Evolutionary conservation across 1,140 invertebrate genomes (phyloP).

Genomic region (Heliconius hewitsoni): DNA sequence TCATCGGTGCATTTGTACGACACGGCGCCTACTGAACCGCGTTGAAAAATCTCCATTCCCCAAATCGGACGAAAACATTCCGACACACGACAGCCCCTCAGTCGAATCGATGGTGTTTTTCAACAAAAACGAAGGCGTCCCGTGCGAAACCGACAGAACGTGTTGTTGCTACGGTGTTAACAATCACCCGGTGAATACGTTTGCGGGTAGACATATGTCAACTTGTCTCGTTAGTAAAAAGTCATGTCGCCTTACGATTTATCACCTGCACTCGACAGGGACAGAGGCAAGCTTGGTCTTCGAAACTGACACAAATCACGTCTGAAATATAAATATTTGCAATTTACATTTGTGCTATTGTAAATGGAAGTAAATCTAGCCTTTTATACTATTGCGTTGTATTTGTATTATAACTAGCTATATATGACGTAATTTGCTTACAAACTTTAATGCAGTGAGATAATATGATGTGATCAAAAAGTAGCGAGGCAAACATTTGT

Average conservation of each 20-base stretch:
- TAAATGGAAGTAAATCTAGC: background rate
- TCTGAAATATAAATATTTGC: conserved; percentile 40
- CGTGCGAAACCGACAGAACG: conserved; percentile 29
- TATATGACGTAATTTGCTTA: too few species aligned
- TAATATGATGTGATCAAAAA: too few species aligned
- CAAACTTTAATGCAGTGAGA: too few species aligned
- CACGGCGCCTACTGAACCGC: conserved; percentile 77
- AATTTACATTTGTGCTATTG: conserved; percentile 8
- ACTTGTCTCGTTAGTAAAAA: conserved; percentile 79
- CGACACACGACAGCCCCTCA: conserved; percentile 45
- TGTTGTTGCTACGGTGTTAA: conserved; percentile 29
- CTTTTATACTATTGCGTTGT: background rate
- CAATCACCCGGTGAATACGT: conserved; percentile 36
- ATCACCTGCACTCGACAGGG: conserved; percentile 72
- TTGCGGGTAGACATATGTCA: conserved; percentile 52
- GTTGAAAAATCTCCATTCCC: conserved; percentile 75
- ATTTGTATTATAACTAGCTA: background rate
- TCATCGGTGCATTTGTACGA: conserved; percentile 80
- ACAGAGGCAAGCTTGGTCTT: conserved; percentile 32
- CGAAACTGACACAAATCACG: conserved; percentile 57
- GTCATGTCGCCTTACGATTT: conserved; percentile 73
- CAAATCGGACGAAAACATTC: conserved; percentile 75
- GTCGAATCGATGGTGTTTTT: conserved; percentile 46
- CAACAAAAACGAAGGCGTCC: conserved; percentile 47
- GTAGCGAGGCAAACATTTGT: too few species aligned